Evolutionary conservation across 2,113 vertebrate species (phyloP), one percentile per base, ranked within the genome.

Genomic region (Cyprinus carpio): DNA sequence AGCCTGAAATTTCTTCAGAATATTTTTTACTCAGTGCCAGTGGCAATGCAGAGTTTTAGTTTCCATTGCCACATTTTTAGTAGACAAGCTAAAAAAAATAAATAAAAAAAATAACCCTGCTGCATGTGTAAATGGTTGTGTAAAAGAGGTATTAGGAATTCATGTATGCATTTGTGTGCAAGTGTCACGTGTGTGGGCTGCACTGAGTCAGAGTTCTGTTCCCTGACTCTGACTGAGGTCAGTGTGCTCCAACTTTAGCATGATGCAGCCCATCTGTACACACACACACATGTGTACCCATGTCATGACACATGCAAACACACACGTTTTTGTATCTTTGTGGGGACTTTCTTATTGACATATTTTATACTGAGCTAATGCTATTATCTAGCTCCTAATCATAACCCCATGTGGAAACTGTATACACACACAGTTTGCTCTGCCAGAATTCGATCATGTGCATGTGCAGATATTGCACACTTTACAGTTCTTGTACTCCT

Each of bases 261-360:
- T 91, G 90, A 93, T 90, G 86, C 87, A 88, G 78, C 87, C 92
- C 90, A 89, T 93, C 92, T 94, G 92, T 81, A 90, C 89, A 85
- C 86, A 80, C 64, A 69, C 74, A 84, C 60, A 29, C 67, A 29
- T 60, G 49, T 34, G 51, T 34, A 49, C 74, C 56, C 62, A 23
- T 65, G 74, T 49, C 62, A 78, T 67, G n/a, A 77, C 40, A 80
- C 51, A 27, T 49, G n/a, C 82, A 51, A 27, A 46, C 12, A 46
- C n/a, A 16, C 37, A 27, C 1, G 12, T 65, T 29, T 65, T 65
- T 65, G 62, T 65, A 15, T 65, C 1, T 60, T 65, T 65, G 12
- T 74, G 40, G 40, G 2, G 23, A 46, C 12, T 46, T 25, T 25
- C 11, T n/a, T n/a, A 10, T 25, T 0, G 15, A 23, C 16, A 7